Evolutionary conservation across 1,140 invertebrate genomes (phyloP).

Genomic region (Pantala flavescens): DNA sequence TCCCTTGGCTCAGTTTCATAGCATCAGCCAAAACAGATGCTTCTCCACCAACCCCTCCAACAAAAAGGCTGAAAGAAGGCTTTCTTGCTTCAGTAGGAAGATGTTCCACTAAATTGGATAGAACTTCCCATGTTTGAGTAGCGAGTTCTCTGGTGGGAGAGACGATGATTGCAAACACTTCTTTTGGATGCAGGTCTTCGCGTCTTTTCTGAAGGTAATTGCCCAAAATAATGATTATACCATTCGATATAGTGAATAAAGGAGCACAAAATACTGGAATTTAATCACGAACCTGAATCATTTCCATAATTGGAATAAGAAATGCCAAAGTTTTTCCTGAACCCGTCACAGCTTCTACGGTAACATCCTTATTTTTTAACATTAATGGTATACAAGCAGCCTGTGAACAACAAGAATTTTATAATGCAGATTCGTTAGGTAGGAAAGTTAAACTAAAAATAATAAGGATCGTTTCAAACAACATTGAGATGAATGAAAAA

Average conservation of each 20-base stretch:
- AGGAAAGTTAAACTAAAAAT: conserved; percentile 17
- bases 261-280: not conserved
- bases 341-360: conserved; percentile 90
- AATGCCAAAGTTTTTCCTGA: conserved; percentile 96
- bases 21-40: not conserved
- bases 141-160: conserved; percentile 91
- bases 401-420: conserved; percentile 36
- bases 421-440: conserved; percentile 11
- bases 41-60: conserved; percentile 47
- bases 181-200: conserved; percentile 58
- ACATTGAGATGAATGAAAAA: too few species aligned
- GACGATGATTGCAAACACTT: conserved; percentile 79
- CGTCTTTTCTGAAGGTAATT: conserved; percentile 28
- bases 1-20: conserved; percentile 18
- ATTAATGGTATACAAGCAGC: conserved; percentile 85
- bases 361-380: conserved; percentile 87
- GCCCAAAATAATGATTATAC: conserved; percentile 23
- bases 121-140: conserved; percentile 72
- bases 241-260: conserved; percentile 32
- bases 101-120: conserved; percentile 47
- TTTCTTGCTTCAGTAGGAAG: conserved; percentile 40
- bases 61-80: conserved; percentile 43
- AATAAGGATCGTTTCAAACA: conserved; percentile 15
- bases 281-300: conserved; percentile 50
- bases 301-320: conserved; percentile 80